phyloP scores from a whole-genome alignment of 2,888 invertebrate species.

The Sarcophaga carnaria region DNA sequence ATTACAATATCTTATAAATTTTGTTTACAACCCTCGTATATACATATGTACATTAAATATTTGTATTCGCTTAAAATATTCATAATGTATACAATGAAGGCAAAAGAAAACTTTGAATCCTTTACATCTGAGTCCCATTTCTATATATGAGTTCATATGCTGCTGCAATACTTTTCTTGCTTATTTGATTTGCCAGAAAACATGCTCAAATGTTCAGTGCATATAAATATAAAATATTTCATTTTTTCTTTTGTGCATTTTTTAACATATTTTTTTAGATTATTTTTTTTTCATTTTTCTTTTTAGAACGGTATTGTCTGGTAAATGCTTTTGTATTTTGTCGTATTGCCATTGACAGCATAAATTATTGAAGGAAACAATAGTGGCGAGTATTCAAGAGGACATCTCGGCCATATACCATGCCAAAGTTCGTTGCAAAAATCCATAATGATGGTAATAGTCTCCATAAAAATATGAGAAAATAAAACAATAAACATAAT shows the following conservation, averaged over 20 bases:
- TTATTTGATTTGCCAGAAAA: background rate
- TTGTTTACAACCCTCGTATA: background rate
- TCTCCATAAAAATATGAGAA: constrained; percentile 13
- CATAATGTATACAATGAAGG: constrained; percentile 1
- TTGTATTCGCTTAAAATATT: background rate
- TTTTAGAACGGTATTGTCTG: constrained; percentile 37
- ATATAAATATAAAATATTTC: constrained; percentile 30
- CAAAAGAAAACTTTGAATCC: constrained; percentile 34
- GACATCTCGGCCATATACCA: background rate
- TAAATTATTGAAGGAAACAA: constrained; percentile 58
- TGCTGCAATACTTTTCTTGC: background rate
- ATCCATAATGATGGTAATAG: constrained; percentile 57
- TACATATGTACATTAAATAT: background rate
- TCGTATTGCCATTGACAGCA: constrained; percentile 53
- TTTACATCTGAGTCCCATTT: constrained; percentile 27
- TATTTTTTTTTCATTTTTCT: background rate
- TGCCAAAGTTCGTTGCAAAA: constrained; percentile 33
- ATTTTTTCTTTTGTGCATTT: constrained; percentile 4
- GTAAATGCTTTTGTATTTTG: constrained; percentile 17
- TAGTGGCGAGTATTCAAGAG: background rate
- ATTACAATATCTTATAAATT: background rate
- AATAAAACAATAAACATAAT: background rate
- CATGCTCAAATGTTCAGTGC: constrained; percentile 19
- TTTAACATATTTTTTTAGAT: constrained; percentile 24
- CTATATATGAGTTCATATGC: constrained; percentile 6